These are phyloP conservation scores for Tangara arthus DNA, from an alignment of 2,797 vertebrate species.

Conservation along the genomic window DNA sequence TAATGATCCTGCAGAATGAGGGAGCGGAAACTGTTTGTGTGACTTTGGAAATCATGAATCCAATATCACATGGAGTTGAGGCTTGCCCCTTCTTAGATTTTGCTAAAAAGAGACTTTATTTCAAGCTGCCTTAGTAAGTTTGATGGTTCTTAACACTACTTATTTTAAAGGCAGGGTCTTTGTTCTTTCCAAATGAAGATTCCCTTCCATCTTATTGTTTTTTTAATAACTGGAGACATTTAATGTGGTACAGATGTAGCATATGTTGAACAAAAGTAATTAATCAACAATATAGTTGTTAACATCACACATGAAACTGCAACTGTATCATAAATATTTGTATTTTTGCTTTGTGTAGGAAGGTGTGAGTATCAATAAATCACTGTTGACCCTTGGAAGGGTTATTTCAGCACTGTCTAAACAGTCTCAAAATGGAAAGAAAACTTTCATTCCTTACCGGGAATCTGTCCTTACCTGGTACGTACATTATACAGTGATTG, in stretches of 20 bases:
- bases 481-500: constrained; percentile 31
- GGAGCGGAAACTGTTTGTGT: background rate
- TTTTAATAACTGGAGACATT: background rate
- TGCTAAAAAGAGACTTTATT: background rate
- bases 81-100: background rate
- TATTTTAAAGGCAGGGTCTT: background rate
- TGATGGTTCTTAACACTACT: background rate
- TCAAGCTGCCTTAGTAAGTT: background rate
- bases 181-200: background rate
- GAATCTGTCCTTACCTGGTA: constrained; percentile 96
- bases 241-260: background rate
- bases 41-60: background rate
- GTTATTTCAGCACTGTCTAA: constrained; percentile 94
- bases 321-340: background rate
- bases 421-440: constrained; percentile 81
- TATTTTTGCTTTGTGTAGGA: constrained; percentile 78
- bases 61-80: rapidly evolving
- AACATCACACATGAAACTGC: background rate
- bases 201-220: background rate
- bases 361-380: constrained; percentile 96
- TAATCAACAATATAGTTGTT: background rate
- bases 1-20: background rate
- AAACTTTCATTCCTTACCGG: constrained; percentile 90
- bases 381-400: constrained; percentile 91
- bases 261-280: background rate